phyloP scores from a whole-genome alignment of 23 tunicate species.

The Halocynthia roretzi region DNA sequence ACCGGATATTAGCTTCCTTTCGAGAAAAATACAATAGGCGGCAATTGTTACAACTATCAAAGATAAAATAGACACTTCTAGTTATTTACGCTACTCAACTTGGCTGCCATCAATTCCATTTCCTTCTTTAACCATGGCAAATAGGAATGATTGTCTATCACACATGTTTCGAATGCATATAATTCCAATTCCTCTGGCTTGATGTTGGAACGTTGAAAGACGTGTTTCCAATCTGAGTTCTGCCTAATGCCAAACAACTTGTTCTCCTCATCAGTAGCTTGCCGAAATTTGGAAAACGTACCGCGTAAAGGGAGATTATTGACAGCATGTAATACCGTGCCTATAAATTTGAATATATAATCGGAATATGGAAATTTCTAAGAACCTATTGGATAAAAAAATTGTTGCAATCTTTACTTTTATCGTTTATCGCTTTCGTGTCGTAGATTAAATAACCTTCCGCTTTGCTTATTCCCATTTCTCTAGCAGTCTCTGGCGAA shows the following conservation, averaged over 20 bases:
- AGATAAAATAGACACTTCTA: neutral
- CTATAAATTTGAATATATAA: neutral
- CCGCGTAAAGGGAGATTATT: neutral
- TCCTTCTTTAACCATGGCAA: constrained; percentile 11
- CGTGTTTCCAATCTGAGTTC: neutral
- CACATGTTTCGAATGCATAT: neutral
- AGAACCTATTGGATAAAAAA: neutral
- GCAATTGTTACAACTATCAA: too few species aligned
- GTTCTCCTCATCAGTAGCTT: neutral
- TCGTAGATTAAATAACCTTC: neutral
- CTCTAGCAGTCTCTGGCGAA: constrained; percentile 6
- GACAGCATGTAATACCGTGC: neutral
- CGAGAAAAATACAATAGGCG: neutral
- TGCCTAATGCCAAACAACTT: neutral
- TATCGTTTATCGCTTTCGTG: neutral
- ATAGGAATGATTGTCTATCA: constrained; percentile 9
- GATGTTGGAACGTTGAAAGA: neutral
- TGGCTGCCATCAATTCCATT: constrained; percentile 10
- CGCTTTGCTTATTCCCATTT: constrained; percentile 18
- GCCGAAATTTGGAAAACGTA: neutral
- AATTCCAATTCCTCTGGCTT: neutral
- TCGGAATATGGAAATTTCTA: neutral
- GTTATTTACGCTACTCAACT: neutral
- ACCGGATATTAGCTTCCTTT: neutral
- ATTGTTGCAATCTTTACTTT: neutral